Evolutionary conservation across 2,888 invertebrate genomes (phyloP), one percentile per base, ranked within the genome.

Genomic region (Gymnocheta viridis): DNA sequence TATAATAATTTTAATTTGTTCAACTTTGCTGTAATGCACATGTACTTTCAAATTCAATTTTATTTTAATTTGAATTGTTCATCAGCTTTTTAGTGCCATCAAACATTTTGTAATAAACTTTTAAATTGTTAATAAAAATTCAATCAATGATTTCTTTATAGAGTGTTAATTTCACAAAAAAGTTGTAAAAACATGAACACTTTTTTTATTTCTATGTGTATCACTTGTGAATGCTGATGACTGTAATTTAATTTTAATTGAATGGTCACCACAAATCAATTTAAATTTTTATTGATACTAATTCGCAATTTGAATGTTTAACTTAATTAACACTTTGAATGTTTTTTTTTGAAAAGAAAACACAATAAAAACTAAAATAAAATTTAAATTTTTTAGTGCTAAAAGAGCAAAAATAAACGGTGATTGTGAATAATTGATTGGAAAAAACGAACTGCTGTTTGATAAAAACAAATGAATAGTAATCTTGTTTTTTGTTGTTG

Each of bases 241-340:
- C n/a, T 27, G 27, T 7, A n/a, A 56, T 76, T 66, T 2, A 38
- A 62, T 41, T 62, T 62, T 35, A 74, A 62, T 35, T 62, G 27
- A 62, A 56, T 12, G 22, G 29, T 17, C 44, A 76, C 44, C 66
- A 54, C 66, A 76, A 76, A 67, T 67, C 17, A 67, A 58, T 77
- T 67, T 44, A 12, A 56, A 47, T 66, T 67, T 56, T 44, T 56
- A 27, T 73, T 29, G 14, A 41, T n/a, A 51, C 22, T 72, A 19
- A 19, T 41, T 54, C n/a, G 14, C 41, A 56, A 41, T 38, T 56
- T 47, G 35, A 74, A 41, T 62, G 27, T 51, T 74, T 64, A 62
- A 64, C n/a, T 74, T 38, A 38, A 62, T 49, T 56, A 44, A 17
- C 22, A 22, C 32, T 3, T 2, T 9, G 10, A 17, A 17, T 41